A percentile compares a stretch with the other conserved stretches of the same genome.
Evolutionary conservation across 1,140 invertebrate species (phyloP).

Genomic region (Antheraea mylitta): DNA sequence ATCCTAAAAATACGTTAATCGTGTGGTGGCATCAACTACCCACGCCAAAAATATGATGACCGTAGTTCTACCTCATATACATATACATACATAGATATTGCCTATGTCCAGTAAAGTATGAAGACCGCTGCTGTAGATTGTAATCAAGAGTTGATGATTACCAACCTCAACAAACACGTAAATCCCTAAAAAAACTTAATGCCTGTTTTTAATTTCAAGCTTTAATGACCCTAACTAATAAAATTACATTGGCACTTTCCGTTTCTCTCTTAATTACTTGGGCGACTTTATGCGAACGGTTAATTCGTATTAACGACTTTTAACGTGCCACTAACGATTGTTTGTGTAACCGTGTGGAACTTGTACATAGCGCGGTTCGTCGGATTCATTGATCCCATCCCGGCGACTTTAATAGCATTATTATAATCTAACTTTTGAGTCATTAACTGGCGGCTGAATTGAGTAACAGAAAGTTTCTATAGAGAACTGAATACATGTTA

Average conservation of each 20-base stretch:
- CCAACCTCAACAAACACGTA: too few relatives aligned
- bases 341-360: slow-evolving; percentile 9
- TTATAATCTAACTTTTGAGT: background rate
- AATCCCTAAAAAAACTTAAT: background rate
- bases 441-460: too few relatives aligned
- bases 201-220: background rate
- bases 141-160: too few relatives aligned
- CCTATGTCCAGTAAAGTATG: too few relatives aligned
- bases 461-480: too few relatives aligned
- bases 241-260: slow-evolving; percentile 15
- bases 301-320: slow-evolving; percentile 18
- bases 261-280: slow-evolving; percentile 11
- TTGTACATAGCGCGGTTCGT: background rate
- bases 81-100: too few relatives aligned
- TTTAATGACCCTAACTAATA: slow-evolving; percentile 17
- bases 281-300: slow-evolving; percentile 6
- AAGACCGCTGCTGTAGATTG: too few relatives aligned
- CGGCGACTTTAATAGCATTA: background rate
- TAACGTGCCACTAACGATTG: slow-evolving; percentile 11
- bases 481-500: too few relatives aligned
- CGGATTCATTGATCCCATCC: background rate
- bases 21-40: too few relatives aligned
- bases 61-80: too few relatives aligned
- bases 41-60: too few relatives aligned
- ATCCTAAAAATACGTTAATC: too few relatives aligned